These are phyloP conservation scores for Danio choprae DNA, from an alignment of 2,797 vertebrate species.

Conservation along the genomic window DNA sequence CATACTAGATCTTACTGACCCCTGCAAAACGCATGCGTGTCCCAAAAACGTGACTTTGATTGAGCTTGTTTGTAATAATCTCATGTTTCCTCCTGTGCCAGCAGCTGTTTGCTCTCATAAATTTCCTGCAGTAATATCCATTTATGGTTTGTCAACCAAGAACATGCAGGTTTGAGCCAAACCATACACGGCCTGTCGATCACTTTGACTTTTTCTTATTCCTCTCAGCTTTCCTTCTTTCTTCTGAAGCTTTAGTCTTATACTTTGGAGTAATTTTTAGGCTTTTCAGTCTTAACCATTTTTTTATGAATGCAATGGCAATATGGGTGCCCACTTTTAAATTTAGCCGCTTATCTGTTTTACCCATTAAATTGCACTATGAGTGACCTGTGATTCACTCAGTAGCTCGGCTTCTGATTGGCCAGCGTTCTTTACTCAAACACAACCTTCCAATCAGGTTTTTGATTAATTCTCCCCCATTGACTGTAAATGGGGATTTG, in stretches of 20 bases:
- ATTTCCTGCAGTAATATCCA: conserved; percentile 17
- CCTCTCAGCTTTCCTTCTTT: background rate
- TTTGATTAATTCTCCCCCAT: conserved; percentile 48
- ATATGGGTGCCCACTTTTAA: background rate
- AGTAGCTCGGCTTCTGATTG: conserved; percentile 19
- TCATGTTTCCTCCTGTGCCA: background rate
- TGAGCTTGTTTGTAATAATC: conserved; percentile 17
- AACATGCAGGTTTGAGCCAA: conserved; percentile 4
- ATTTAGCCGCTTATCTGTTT: background rate
- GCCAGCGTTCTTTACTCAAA: background rate
- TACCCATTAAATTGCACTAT: conserved; percentile 10
- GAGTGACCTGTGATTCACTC: conserved; percentile 41
- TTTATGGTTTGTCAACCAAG: conserved; percentile 42
- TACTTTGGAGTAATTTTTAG: background rate
- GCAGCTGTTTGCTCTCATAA: conserved; percentile 19
- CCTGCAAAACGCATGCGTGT: background rate
- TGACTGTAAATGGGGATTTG: conserved; percentile 48
- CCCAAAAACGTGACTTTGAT: conserved; percentile 40
- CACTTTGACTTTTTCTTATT: background rate
- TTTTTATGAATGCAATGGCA: background rate
- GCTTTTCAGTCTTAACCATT: background rate
- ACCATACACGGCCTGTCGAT: conserved; percentile 7
- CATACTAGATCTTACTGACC: background rate
- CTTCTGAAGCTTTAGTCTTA: conserved; percentile 3
- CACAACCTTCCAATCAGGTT: conserved; percentile 25